These are phyloP conservation scores for Gambelia wislizenii DNA, from an alignment of 2,797 vertebrate genomes.

Conservation along the genomic window DNA sequence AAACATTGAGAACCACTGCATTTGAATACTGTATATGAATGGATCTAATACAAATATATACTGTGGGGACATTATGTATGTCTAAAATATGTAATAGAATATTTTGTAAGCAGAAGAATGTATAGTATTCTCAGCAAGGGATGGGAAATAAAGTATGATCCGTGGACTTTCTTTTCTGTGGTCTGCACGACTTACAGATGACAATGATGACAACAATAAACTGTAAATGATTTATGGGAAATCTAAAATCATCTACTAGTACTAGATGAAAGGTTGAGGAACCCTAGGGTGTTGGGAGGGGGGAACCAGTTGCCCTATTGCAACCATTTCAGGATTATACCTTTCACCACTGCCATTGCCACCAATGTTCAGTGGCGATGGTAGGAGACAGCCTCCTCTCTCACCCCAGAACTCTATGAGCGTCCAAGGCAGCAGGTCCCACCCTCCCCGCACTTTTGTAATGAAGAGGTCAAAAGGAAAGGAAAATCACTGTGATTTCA, in stretches of 20 bases:
- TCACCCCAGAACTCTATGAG: too few relatives aligned
- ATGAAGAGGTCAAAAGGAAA: too few relatives aligned
- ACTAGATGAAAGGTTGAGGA: background rate
- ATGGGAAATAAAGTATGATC: background rate
- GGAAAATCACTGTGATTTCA: too few relatives aligned
- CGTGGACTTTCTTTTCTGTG: background rate
- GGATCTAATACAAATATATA: background rate
- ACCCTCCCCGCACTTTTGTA: too few relatives aligned
- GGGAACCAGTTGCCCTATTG: background rate
- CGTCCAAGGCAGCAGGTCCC: too few relatives aligned
- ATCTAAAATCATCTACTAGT: slow-evolving; percentile 8
- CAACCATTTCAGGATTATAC: background rate
- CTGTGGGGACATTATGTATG: background rate
- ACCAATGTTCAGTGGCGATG: background rate
- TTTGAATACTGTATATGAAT: background rate
- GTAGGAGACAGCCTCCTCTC: background rate
- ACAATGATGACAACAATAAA: background rate
- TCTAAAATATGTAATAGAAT: background rate
- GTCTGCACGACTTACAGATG: background rate
- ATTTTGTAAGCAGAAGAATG: background rate
- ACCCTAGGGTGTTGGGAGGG: background rate
- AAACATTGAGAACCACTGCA: too few relatives aligned
- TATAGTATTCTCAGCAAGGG: background rate
- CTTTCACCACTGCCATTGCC: background rate
- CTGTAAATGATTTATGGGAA: slow-evolving; percentile 27